Percentiles rank a stretch among this genome's conserved stretches.
Conservation (phyloP, 2,113 vertebrate species). For the Erinaceus europaeus region DNA sequence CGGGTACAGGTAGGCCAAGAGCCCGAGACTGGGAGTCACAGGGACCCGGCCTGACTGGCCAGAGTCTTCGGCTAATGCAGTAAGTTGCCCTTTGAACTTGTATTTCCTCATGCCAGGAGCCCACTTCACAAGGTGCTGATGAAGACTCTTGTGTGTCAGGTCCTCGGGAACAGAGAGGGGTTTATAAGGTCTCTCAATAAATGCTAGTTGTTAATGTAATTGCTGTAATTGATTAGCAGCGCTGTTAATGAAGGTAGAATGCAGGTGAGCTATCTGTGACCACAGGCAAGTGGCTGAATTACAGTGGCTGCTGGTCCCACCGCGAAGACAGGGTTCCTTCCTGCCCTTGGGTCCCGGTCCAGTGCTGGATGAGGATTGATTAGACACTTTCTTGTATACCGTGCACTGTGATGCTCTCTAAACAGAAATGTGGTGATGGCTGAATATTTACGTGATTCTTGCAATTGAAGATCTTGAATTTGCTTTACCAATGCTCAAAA, state of each 20-base stretch:
- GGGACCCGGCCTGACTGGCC: neutral
- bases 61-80: neutral
- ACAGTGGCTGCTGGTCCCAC: neutral
- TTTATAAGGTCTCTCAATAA: slow-evolving; percentile 24
- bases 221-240: slow-evolving; percentile 59
- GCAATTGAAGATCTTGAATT: slow-evolving; percentile 45
- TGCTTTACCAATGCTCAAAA: slow-evolving; percentile 29
- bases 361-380: slow-evolving; percentile 54
- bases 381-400: slow-evolving; percentile 59
- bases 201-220: slow-evolving; percentile 30
- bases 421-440: slow-evolving; percentile 47
- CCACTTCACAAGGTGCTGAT: rapidly evolving
- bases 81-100: neutral
- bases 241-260: slow-evolving; percentile 59
- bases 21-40: neutral
- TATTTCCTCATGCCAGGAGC: neutral
- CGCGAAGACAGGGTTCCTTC: slow-evolving; percentile 54
- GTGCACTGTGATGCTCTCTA: slow-evolving; percentile 61
- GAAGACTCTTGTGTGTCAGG: neutral
- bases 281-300: neutral
- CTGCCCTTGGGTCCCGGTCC: slow-evolving; percentile 28
- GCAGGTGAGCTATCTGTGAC: slow-evolving; percentile 37
- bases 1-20: neutral
- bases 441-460: slow-evolving; percentile 49
- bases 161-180: neutral